Conservation (phyloP, 2,888 invertebrate genomes). For the Melieria picta region DNA sequence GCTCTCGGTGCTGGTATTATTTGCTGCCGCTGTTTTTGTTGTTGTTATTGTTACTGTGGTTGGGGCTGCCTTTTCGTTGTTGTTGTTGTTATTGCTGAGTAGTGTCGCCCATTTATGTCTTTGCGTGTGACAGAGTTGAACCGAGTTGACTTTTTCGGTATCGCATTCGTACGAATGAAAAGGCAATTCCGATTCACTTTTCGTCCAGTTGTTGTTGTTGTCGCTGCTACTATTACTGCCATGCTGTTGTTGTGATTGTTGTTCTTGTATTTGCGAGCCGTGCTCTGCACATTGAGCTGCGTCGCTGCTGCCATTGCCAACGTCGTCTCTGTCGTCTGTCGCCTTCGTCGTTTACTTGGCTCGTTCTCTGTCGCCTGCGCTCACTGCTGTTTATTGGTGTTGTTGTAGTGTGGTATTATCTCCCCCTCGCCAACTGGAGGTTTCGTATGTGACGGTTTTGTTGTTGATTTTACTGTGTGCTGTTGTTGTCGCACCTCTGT, state of each 20-base stretch:
- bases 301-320: background rate
- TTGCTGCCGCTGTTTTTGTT: background rate
- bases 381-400: background rate
- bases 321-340: background rate
- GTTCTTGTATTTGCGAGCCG: background rate
- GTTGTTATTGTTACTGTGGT: background rate
- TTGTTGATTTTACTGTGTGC: background rate
- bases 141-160: constrained; percentile 32
- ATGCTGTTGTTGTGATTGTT: constrained; percentile 23
- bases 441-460: background rate
- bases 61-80: background rate
- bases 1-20: background rate
- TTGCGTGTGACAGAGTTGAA: constrained; percentile 59
- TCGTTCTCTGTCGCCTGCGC: background rate
- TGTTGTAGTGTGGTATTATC: background rate
- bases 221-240: background rate
- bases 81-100: background rate
- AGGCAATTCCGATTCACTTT: constrained; percentile 16
- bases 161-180: constrained; percentile 30
- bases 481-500: background rate
- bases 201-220: background rate
- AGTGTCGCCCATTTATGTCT: constrained; percentile 46
- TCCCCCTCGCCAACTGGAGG: background rate
- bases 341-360: constrained; percentile 6
- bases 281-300: too few species aligned